These are phyloP conservation scores for Ammodytes dubius DNA, from an alignment of 2,113 vertebrate genomes.

Conservation along the genomic window DNA sequence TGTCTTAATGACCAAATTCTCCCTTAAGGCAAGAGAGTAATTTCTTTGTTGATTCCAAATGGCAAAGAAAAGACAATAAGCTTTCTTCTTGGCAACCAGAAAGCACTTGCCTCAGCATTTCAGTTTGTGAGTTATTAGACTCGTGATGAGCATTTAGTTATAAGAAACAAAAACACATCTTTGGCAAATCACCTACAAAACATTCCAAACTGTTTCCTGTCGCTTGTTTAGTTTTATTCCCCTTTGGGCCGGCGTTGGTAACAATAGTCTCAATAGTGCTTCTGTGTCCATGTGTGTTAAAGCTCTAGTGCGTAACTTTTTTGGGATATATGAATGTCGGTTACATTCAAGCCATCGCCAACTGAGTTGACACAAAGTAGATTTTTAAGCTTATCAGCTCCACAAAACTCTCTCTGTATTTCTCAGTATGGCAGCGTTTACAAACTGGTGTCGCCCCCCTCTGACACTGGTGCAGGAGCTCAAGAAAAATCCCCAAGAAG, in stretches of 20 bases:
- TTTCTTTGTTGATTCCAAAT: not conserved
- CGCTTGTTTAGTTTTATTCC: conserved; percentile 43
- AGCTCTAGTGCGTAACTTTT: too few species aligned
- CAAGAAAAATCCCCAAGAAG: too few species aligned
- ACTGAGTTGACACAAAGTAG: too few species aligned
- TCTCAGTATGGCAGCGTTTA: too few species aligned
- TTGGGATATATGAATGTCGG: too few species aligned
- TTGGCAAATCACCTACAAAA: conserved; percentile 22
- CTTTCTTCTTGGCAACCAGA: not conserved
- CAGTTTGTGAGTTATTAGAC: not conserved
- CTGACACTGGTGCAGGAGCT: too few species aligned
- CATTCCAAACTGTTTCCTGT: conserved; percentile 57
- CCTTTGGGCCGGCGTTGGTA: conserved; percentile 3
- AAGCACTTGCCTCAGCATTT: conserved; percentile 13
- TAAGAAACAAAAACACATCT: conserved; percentile 35
- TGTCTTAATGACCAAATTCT: conserved; percentile 9
- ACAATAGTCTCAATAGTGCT: not conserved
- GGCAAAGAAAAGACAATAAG: not conserved
- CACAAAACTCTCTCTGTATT: too few species aligned
- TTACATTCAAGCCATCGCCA: too few species aligned
- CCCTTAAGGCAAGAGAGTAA: not conserved
- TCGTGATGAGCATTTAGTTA: conserved; percentile 7
- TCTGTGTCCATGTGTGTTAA: not conserved
- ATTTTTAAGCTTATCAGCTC: too few species aligned
- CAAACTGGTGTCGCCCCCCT: too few species aligned